Conservation (phyloP, 35 echinoderm and acorn worm species). For the Acanthaster planci region DNA sequence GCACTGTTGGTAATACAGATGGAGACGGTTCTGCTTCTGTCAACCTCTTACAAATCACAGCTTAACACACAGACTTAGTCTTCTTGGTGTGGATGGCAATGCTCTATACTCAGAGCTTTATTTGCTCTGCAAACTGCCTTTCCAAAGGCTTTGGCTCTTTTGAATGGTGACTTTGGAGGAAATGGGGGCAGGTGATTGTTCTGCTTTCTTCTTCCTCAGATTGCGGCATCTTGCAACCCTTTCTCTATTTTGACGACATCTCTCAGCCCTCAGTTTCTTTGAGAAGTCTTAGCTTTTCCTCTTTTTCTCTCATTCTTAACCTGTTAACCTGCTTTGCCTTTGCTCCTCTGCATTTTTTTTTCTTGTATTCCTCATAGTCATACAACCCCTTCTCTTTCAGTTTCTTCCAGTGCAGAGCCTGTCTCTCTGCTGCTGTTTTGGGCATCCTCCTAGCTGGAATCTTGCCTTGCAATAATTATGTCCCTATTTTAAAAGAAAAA, state of each 20-base stretch:
- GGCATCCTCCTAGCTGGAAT: not conserved
- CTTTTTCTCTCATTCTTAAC: no score
- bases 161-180: not conserved
- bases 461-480: not conserved
- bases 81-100: not conserved
- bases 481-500: not conserved
- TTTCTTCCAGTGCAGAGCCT: no score
- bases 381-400: no score
- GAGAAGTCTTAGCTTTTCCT: not conserved
- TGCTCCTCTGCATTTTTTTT: not conserved
- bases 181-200: not conserved
- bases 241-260: not conserved
- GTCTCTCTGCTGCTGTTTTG: not conserved
- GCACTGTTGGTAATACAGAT: not conserved
- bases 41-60: not conserved
- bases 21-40: not conserved
- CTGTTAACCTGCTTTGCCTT: not conserved
- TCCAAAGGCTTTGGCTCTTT: not conserved
- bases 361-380: no score
- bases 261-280: not conserved
- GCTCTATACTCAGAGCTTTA: not conserved
- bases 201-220: not conserved
- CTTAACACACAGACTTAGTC: not conserved
- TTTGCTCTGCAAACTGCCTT: not conserved
- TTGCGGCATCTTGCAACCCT: not conserved